These are phyloP conservation scores for Phalacrocorax brasilianus DNA, from an alignment of 2,113 vertebrate species.

Conservation along the genomic window DNA sequence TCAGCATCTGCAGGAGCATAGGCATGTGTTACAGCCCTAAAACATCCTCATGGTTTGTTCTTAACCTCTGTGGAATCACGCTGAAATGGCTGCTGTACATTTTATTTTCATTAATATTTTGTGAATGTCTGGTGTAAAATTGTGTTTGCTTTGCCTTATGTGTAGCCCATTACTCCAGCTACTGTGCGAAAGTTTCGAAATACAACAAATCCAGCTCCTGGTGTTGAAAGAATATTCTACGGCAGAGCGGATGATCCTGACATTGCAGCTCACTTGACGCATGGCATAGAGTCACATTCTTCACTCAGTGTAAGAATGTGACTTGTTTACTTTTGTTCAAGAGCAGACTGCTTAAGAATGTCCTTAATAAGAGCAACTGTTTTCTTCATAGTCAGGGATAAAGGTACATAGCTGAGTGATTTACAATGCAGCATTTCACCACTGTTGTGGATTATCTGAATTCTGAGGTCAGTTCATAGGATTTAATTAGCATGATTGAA, in stretches of 20 bases:
- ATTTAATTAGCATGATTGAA: neutral
- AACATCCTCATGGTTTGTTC: neutral
- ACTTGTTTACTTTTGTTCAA: neutral
- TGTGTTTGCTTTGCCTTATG: slow-evolving; percentile 9
- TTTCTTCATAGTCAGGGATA: neutral
- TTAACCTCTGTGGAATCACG: neutral
- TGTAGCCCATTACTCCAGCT: slow-evolving; percentile 77
- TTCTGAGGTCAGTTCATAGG: neutral
- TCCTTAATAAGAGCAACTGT: neutral
- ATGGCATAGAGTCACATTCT: slow-evolving; percentile 71
- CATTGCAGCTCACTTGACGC: slow-evolving; percentile 74
- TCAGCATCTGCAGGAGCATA: neutral
- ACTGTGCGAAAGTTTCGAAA: slow-evolving; percentile 77
- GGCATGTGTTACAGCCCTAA: neutral
- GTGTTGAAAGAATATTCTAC: slow-evolving; percentile 75
- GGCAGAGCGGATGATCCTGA: slow-evolving; percentile 83
- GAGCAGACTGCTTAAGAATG: neutral
- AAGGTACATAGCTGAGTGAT: neutral
- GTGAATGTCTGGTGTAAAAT: neutral
- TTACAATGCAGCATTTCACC: neutral
- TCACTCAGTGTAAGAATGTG: slow-evolving; percentile 71
- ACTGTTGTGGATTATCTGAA: neutral
- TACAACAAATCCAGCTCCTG: slow-evolving; percentile 74
- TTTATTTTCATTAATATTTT: neutral
- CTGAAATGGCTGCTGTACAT: neutral